Percentiles rank a stretch among this genome's conserved stretches.
Conservation (phyloP, 1,140 invertebrate species). For the Saxidomus purpurata region DNA sequence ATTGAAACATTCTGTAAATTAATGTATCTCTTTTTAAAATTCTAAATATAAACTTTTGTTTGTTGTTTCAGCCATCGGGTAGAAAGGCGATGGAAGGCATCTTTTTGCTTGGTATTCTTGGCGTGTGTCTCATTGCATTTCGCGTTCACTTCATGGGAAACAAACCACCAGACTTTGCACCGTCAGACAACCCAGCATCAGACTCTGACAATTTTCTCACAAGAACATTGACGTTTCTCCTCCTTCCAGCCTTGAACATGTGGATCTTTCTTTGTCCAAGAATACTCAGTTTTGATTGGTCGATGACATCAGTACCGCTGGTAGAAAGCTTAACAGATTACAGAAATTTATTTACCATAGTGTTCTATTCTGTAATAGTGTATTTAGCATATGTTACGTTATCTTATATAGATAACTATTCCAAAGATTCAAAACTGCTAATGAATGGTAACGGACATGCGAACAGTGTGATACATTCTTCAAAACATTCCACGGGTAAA, state of each 20-base stretch:
- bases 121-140: slow-evolving; percentile 90
- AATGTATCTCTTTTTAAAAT: too few species aligned
- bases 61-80: slow-evolving; percentile 24
- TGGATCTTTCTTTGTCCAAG: slow-evolving; percentile 96
- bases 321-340: slow-evolving; percentile 93
- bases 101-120: slow-evolving; percentile 91
- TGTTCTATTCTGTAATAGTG: slow-evolving; percentile 90
- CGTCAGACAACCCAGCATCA: slow-evolving; percentile 88
- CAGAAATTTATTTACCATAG: slow-evolving; percentile 93
- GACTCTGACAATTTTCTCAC: slow-evolving; percentile 92
- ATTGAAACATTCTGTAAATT: too few species aligned
- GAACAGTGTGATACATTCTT: slow-evolving; percentile 15
- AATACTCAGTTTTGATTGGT: slow-evolving; percentile 98
- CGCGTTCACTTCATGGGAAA: slow-evolving; percentile 97
- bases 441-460: slow-evolving; percentile 76
- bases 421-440: background rate
- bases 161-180: slow-evolving; percentile 97
- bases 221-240: slow-evolving; percentile 95
- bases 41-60: too few species aligned
- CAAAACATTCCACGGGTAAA: slow-evolving; percentile 43
- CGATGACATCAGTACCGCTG: slow-evolving; percentile 98
- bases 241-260: slow-evolving; percentile 95
- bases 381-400: slow-evolving; percentile 75
- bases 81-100: slow-evolving; percentile 89
- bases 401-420: slow-evolving; percentile 28